phyloP scores from a whole-genome alignment of 2,113 vertebrate genomes.

The Paratilapia polleni region DNA sequence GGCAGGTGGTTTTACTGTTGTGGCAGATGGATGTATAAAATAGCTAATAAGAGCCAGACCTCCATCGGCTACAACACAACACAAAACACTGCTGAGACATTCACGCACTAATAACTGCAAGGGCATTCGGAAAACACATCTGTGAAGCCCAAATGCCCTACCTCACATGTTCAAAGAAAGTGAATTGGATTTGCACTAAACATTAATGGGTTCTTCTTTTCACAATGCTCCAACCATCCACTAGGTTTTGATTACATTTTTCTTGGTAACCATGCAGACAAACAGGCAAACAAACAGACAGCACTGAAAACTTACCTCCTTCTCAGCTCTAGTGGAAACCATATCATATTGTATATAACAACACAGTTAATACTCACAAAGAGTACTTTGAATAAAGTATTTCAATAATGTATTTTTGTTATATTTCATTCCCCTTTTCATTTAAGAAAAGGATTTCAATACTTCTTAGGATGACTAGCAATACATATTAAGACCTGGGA shows the following conservation, averaged over 20 bases:
- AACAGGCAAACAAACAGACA: background rate
- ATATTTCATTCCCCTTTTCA: background rate
- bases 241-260: background rate
- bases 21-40: background rate
- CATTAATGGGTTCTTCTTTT: background rate
- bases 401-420: background rate
- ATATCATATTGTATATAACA: background rate
- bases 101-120: background rate
- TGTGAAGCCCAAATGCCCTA: background rate
- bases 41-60: background rate
- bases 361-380: background rate
- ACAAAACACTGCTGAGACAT: background rate
- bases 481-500: background rate
- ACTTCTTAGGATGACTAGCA: background rate
- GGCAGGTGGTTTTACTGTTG: background rate
- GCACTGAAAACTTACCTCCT: background rate
- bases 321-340: background rate
- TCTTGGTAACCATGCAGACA: background rate
- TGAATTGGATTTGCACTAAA: too few species aligned
- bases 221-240: background rate
- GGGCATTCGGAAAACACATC: background rate
- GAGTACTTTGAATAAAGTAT: background rate
- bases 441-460: background rate
- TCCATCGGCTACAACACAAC: background rate
- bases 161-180: too few species aligned